phyloP scores from a whole-genome alignment of 2,797 vertebrate genomes.

The Luscinia megarhynchos region DNA sequence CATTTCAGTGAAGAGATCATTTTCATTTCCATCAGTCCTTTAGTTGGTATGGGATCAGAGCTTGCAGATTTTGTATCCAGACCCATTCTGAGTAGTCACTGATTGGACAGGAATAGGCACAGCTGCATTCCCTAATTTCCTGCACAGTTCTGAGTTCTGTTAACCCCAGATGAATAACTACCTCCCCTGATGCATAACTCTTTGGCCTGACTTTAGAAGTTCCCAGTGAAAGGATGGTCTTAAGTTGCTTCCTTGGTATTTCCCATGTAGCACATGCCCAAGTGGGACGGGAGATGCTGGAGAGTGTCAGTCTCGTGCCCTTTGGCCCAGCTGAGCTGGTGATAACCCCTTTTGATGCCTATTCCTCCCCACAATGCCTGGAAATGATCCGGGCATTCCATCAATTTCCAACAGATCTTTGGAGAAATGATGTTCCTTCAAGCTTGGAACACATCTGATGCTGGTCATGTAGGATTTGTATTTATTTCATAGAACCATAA shows the following conservation, averaged over 20 bases:
- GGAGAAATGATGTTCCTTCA: background rate
- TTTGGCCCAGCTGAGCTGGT: background rate
- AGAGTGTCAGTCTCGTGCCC: background rate
- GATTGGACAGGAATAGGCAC: background rate
- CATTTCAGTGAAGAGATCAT: background rate
- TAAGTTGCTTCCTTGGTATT: background rate
- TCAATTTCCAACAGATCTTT: background rate
- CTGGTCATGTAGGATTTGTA: background rate
- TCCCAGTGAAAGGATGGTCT: background rate
- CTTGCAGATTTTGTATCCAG: background rate
- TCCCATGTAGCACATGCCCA: rapidly evolving
- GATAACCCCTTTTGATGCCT: background rate
- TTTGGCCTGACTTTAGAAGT: background rate
- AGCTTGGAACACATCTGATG: background rate
- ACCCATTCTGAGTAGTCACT: background rate
- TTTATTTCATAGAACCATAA: background rate
- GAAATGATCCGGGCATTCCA: background rate
- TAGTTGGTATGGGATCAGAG: background rate
- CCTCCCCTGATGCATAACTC: background rate
- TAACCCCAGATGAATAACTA: background rate
- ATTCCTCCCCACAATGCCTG: background rate
- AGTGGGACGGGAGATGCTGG: background rate
- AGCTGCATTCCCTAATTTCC: background rate
- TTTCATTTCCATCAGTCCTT: background rate
- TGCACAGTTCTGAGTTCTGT: background rate